Conservation (phyloP, 2,797 vertebrate genomes). For the Clarias laeviceps region DNA sequence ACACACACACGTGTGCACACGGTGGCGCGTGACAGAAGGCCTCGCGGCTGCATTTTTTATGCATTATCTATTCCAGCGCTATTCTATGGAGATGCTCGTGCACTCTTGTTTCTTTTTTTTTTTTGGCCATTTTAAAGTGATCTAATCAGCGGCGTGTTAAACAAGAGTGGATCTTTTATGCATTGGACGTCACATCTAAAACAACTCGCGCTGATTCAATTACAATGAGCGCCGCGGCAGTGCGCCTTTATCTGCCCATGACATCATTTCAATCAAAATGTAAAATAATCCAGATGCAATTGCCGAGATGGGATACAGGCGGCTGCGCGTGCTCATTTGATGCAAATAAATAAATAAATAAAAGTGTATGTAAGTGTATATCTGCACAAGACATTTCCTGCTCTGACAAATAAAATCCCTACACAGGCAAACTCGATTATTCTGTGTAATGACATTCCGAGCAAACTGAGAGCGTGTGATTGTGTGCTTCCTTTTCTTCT, state of each 20-base stretch:
- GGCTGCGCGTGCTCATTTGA: conserved; percentile 93
- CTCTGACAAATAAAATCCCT: conserved; percentile 57
- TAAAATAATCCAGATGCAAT: conserved; percentile 99
- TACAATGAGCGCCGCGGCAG: conserved; percentile 79
- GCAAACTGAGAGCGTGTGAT: conserved; percentile 74
- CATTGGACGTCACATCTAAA: conserved; percentile 84
- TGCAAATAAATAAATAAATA: conserved; percentile 40
- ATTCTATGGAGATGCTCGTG: conserved; percentile 74
- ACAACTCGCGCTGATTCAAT: conserved; percentile 96
- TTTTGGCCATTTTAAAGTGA: conserved; percentile 82
- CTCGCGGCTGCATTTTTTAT: conserved; percentile 66
- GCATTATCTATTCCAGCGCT: conserved; percentile 80
- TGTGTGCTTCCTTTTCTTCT: conserved; percentile 78
- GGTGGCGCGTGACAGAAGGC: conserved; percentile 46
- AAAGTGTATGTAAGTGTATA: conserved; percentile 75
- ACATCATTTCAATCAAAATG: conserved; percentile 99
- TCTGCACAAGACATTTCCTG: conserved; percentile 77
- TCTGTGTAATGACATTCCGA: conserved; percentile 88
- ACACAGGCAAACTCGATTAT: conserved; percentile 9
- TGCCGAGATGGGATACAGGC: conserved; percentile 93
- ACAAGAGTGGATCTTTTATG: conserved; percentile 96
- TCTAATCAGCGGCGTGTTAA: conserved; percentile 93
- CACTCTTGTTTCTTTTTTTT: conserved; percentile 68
- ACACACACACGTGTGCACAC: conserved; percentile 30
- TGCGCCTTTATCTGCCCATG: conserved; percentile 91